Evolutionary conservation across 1,140 invertebrate genomes (phyloP), one percentile per base, ranked within the genome.

Genomic region (Drosophila tsacasi): DNA sequence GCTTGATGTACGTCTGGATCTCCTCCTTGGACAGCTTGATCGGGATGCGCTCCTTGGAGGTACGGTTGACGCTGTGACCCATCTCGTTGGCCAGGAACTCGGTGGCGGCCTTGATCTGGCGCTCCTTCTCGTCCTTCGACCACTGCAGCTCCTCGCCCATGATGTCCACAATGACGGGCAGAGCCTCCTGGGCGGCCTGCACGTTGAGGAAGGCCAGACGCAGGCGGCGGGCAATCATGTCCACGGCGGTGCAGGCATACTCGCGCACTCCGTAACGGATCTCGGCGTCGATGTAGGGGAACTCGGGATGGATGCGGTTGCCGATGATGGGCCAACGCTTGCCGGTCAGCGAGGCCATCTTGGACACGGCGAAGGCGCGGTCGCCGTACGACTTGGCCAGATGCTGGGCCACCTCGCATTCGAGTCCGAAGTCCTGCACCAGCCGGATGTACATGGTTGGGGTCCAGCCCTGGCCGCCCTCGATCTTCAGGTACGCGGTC

Each of bases 271-370:
- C 99, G 93, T 99, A 99, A 62, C 95, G 94, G 49, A 99, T 98
- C 95, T 99, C 99, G 19, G 98, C 99, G 93, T 99, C 99, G 85
- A 99, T 98, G 92, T 99, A 99, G 0, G 99, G 99, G 93, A 99
- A 99, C 93, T 99, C 98, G 17, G 98, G 97, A 94, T 99, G 99
- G 39, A 99, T 94, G 91, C 98, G 97, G 81, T 97, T 97, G 55
- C 99, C 99, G 79, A 99, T 98, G 72, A 99, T 97, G 8, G 97
- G 97, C 98, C 98, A 99, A 57, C 98, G 94, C 94, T 99, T 98
- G 37, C 99, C 99, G 17, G 99, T 99, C 52, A 99, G 94, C 32
- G 97, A 95, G 13, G 98, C 98, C 95, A 99, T 95, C 94, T 99
- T 99, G 3, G 98, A 98, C 1, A 99, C 99, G 61, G 98, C 97